A percentile compares a stretch with the other conserved stretches of the same genome.
These are phyloP conservation scores for Bujurquina vittata DNA, from an alignment of 2,113 vertebrate species.

Conservation along the genomic window DNA sequence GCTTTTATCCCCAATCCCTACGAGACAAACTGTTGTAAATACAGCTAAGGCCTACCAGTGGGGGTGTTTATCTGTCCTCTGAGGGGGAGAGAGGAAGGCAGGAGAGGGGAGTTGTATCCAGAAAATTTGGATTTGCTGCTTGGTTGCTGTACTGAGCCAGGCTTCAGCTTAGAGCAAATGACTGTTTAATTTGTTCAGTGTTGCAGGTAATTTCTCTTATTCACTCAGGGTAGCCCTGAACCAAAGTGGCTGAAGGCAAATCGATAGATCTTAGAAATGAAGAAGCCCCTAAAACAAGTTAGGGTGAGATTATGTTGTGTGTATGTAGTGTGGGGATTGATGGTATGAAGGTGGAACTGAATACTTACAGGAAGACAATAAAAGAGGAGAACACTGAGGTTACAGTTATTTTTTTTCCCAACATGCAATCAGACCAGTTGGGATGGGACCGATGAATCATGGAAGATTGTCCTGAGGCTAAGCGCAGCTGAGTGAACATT, in stretches of 20 bases:
- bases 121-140: constrained; percentile 71
- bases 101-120: constrained; percentile 18
- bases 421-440: neutral
- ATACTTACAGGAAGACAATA: neutral
- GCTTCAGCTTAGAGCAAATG: constrained; percentile 60
- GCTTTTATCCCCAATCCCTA: constrained; percentile 53
- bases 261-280: constrained; percentile 65
- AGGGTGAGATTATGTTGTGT: neutral
- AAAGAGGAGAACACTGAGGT: neutral
- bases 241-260: constrained; percentile 62
- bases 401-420: constrained; percentile 22
- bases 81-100: constrained; percentile 12
- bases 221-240: constrained; percentile 34
- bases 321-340: neutral
- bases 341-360: neutral
- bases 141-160: constrained; percentile 50
- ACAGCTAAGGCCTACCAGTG: constrained; percentile 12
- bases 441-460: constrained; percentile 29
- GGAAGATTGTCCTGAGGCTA: constrained; percentile 12
- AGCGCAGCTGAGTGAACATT: neutral
- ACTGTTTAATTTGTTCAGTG: constrained; percentile 76
- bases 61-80: constrained; percentile 46
- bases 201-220: constrained; percentile 73
- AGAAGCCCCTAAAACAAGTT: constrained; percentile 41
- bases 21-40: constrained; percentile 44